phyloP scores from a whole-genome alignment of 1,140 invertebrate species.

The Lepidotrigona ventralis region DNA sequence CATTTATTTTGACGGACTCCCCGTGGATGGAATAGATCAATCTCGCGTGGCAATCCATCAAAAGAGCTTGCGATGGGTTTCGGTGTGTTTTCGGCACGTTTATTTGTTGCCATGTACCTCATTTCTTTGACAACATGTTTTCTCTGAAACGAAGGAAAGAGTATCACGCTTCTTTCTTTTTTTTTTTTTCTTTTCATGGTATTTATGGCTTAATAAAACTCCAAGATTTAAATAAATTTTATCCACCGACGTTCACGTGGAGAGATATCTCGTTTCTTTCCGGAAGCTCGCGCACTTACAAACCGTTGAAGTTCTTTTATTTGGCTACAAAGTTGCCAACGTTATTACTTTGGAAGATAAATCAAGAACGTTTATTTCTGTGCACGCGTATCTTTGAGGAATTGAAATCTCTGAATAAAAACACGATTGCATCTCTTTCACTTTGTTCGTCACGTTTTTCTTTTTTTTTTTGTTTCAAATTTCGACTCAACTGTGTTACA shows the following conservation, averaged over 20 bases:
- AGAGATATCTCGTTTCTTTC: background rate
- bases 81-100: background rate
- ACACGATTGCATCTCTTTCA: background rate
- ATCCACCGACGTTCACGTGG: background rate
- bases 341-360: background rate
- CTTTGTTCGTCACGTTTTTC: background rate
- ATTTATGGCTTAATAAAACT: background rate
- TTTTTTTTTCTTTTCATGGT: background rate
- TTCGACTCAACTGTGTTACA: background rate
- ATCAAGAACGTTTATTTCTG: background rate
- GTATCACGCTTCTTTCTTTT: no score
- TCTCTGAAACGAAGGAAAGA: background rate
- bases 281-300: background rate
- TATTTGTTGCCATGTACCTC: constrained; percentile 16
- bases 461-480: background rate
- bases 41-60: constrained; percentile 18
- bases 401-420: background rate
- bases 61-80: constrained; percentile 6
- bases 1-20: constrained; percentile 9
- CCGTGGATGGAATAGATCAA: constrained; percentile 19
- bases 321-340: background rate
- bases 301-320: background rate
- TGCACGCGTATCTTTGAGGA: background rate
- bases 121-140: background rate
- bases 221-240: background rate